These are phyloP conservation scores for Agrilus planipennis DNA, from an alignment of 1,140 invertebrate species.

Conservation along the genomic window DNA sequence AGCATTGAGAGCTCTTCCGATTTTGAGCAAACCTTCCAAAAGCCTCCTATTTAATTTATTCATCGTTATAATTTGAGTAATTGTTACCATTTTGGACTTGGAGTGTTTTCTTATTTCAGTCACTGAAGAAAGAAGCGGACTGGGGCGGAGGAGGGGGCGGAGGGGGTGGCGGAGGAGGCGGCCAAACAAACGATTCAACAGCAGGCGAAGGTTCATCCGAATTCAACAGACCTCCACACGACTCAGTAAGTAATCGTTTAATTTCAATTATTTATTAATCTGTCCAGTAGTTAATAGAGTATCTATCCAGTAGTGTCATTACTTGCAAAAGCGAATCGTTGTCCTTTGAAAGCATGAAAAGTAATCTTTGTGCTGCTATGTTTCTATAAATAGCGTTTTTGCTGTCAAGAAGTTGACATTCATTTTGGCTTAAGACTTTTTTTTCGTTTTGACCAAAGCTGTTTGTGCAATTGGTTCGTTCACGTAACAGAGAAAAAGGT, in stretches of 20 bases:
- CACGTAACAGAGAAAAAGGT: conserved; percentile 3
- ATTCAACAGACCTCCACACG: conserved; percentile 59
- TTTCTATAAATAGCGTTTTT: conserved; percentile 20
- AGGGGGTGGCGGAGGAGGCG: conserved; percentile 70
- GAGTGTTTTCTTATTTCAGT: conserved; percentile 48
- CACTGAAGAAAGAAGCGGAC: conserved; percentile 77
- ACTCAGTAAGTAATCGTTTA: conserved; percentile 55
- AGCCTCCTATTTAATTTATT: too few species aligned
- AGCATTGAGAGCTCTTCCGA: too few species aligned
- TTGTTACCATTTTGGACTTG: too few species aligned
- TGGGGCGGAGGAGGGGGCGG: conserved; percentile 60
- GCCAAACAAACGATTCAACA: conserved; percentile 58
- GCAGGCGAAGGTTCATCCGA: conserved; percentile 66
- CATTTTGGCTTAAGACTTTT: conserved; percentile 69
- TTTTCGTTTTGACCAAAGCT: conserved; percentile 30
- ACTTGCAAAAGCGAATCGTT: too few species aligned
- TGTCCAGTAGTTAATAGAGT: background rate
- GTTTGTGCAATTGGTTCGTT: conserved; percentile 8
- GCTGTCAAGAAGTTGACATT: conserved; percentile 86
- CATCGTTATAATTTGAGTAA: too few species aligned
- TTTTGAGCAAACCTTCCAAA: too few species aligned
- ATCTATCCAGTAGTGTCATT: background rate
- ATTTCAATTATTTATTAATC: background rate
- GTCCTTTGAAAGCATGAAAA: background rate
- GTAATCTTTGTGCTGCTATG: conserved; percentile 1